A percentile compares a stretch with the other conserved stretches of the same genome.
These are phyloP conservation scores for Clanis bilineata DNA, from an alignment of 2,888 invertebrate species.

Conservation along the genomic window DNA sequence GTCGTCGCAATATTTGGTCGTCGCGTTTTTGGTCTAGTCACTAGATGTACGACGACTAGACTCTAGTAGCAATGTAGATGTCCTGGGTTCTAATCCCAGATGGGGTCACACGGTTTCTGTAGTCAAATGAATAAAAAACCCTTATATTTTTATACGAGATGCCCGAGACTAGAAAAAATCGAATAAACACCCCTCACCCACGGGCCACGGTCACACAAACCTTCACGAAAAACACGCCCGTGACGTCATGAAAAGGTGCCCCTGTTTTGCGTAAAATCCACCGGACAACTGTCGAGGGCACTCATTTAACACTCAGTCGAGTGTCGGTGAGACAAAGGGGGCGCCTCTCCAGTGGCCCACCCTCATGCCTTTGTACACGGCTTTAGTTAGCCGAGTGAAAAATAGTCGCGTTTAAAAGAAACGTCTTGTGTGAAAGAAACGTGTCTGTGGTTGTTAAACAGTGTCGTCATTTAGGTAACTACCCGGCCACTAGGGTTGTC, in stretches of 20 bases:
- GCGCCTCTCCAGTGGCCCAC: conserved; percentile 28
- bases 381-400: conserved; percentile 33
- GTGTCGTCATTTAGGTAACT: background rate
- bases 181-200: background rate
- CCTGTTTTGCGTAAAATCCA: conserved; percentile 21
- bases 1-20: background rate
- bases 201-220: background rate
- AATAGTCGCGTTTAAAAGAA: conserved; percentile 25
- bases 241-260: background rate
- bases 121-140: too few species aligned
- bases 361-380: conserved; percentile 27
- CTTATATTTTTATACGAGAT: too few species aligned
- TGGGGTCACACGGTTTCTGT: too few species aligned
- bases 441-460: background rate
- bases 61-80: too few species aligned
- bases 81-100: too few species aligned
- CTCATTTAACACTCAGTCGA: conserved; percentile 25
- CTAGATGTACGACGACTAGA: too few species aligned
- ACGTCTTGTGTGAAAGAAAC: background rate
- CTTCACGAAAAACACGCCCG: background rate
- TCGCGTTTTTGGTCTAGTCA: too few species aligned
- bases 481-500: background rate
- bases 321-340: conserved; percentile 32
- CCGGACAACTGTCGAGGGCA: conserved; percentile 22
- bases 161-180: too few species aligned